Evolutionary conservation across 2,797 vertebrate species (phyloP).

Genomic region (Myotis planiceps): DNA sequence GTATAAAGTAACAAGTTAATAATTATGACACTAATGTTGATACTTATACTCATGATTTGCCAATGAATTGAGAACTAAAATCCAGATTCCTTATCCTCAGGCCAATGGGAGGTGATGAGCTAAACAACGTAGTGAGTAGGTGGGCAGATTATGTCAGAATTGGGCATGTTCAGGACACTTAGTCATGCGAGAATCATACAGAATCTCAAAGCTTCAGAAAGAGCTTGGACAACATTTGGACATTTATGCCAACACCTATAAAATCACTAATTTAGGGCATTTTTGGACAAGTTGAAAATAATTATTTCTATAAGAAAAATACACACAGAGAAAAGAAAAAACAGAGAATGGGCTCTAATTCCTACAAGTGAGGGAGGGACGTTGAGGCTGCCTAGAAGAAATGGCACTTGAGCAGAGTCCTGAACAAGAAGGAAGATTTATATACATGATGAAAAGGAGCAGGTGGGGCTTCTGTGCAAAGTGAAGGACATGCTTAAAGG

Average conservation of each 20-base stretch:
- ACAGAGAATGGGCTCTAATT: background rate
- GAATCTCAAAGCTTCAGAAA: slow-evolving; percentile 17
- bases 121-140: background rate
- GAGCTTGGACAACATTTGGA: background rate
- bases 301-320: background rate
- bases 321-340: background rate
- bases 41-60: background rate
- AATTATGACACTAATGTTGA: background rate
- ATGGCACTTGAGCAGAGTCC: background rate
- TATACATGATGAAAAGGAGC: background rate
- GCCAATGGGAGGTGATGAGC: background rate
- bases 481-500: background rate
- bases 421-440: background rate
- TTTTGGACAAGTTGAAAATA: slow-evolving; percentile 10
- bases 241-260: background rate
- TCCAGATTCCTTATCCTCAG: background rate
- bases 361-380: background rate
- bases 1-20: background rate
- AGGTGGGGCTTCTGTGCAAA: background rate
- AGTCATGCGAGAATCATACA: background rate
- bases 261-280: background rate
- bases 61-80: slow-evolving; percentile 9
- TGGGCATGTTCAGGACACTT: background rate
- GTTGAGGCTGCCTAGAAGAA: background rate
- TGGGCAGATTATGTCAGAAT: background rate